Conservation (phyloP, 1,140 invertebrate species). For the Eumaeus atala region DNA sequence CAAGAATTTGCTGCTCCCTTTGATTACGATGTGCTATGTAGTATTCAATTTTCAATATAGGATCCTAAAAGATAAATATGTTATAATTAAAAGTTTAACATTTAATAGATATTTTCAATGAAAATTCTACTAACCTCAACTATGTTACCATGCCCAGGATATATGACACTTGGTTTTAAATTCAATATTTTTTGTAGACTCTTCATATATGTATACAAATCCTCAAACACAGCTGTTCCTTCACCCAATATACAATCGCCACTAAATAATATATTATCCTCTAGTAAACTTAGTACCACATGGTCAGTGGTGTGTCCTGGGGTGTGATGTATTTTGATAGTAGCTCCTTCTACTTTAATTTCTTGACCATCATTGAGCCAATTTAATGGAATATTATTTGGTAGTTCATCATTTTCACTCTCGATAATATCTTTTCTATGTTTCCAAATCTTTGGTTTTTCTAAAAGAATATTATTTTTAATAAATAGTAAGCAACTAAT, state of each 20-base stretch:
- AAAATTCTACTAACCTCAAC: conserved; percentile 75
- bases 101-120: background rate
- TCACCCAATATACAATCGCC: conserved; percentile 97
- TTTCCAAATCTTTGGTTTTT: conserved; percentile 84
- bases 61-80: conserved; percentile 71
- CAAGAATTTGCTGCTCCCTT: conserved; percentile 91
- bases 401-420: conserved; percentile 68
- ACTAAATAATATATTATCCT: conserved; percentile 93
- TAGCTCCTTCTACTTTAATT: conserved; percentile 90
- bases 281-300: conserved; percentile 84
- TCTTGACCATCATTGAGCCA: conserved; percentile 85
- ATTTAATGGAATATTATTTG: conserved; percentile 71
- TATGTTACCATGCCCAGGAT: conserved; percentile 95
- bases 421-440: conserved; percentile 76
- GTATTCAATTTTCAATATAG: conserved; percentile 82
- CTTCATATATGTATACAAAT: conserved; percentile 91
- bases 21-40: conserved; percentile 91
- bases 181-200: conserved; percentile 85
- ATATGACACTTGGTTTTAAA: conserved; percentile 86
- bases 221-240: conserved; percentile 93
- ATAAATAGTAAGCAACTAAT: background rate
- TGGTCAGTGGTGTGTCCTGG: conserved; percentile 98
- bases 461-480: conserved; percentile 36
- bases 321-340: conserved; percentile 88
- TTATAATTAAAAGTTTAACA: background rate